phyloP scores from a whole-genome alignment of 2,888 invertebrate genomes.

The Nasonia oneida region DNA sequence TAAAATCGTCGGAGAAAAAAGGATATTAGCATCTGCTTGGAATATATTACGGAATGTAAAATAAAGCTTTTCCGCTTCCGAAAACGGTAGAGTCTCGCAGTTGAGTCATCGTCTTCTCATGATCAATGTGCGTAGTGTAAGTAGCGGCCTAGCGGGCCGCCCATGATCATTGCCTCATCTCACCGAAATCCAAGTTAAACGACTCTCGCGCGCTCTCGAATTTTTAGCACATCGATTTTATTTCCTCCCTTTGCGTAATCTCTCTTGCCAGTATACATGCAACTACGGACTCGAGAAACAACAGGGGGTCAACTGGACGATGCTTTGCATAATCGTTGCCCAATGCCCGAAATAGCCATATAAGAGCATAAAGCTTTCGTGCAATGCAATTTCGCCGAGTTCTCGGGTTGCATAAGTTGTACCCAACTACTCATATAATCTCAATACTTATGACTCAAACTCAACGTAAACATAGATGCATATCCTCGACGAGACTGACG shows the following conservation, averaged over 20 bases:
- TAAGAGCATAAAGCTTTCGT: not conserved
- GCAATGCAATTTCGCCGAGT: not conserved
- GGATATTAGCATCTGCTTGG: not conserved
- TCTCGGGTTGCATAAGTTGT: not conserved
- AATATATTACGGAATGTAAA: not conserved
- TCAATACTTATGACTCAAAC: no score
- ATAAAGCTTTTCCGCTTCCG: not conserved
- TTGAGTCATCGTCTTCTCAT: constrained; percentile 33
- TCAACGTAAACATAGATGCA: no score
- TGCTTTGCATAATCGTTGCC: not conserved
- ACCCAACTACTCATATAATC: no score
- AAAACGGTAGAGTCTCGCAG: not conserved
- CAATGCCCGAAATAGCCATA: no score
- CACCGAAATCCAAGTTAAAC: not conserved
- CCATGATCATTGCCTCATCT: constrained; percentile 32
- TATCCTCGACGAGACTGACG: not conserved
- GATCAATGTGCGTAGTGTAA: not conserved
- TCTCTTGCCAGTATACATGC: not conserved
- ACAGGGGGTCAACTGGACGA: not conserved
- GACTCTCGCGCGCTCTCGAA: not conserved
- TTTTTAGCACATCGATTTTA: not conserved
- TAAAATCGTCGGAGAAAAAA: not conserved
- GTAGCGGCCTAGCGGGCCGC: not conserved
- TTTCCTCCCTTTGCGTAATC: not conserved
- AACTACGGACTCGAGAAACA: not conserved